These are phyloP conservation scores for Euglossa dilemma DNA, from an alignment of 1,140 invertebrate species.

Conservation along the genomic window DNA sequence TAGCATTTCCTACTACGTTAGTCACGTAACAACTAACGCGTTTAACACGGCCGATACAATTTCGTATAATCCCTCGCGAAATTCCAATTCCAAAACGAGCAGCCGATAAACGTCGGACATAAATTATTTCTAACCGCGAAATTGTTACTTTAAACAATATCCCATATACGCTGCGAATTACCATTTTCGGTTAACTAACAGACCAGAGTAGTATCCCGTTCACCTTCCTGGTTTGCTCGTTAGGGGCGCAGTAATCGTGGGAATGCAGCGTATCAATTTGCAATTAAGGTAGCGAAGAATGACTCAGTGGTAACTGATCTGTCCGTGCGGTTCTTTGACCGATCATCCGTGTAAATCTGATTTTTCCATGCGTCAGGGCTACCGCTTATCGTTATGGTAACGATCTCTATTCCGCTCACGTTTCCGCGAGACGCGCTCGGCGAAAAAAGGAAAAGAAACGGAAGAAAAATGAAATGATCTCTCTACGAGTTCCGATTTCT, in stretches of 20 bases:
- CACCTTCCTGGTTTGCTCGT: neutral
- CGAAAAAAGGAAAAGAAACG: neutral
- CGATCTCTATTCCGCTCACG: neutral
- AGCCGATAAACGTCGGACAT: no score
- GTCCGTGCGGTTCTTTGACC: neutral
- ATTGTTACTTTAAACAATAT: neutral
- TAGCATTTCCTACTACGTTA: no score
- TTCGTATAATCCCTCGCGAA: no score
- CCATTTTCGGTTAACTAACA: no score
- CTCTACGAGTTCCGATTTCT: conserved; percentile 29
- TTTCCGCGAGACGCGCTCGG: neutral
- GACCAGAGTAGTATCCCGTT: neutral
- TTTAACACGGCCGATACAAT: no score
- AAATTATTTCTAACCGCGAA: no score
- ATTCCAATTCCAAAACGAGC: no score
- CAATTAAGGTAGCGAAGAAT: conserved; percentile 8
- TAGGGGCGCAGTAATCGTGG: neutral
- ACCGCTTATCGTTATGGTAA: neutral
- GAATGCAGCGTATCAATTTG: neutral
- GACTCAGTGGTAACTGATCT: neutral
- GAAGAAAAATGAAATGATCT: conserved; percentile 2
- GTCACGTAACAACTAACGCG: no score
- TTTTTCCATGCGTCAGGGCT: neutral
- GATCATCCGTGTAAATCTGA: conserved; percentile 7
- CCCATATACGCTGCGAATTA: no score